Evolutionary conservation across 2,113 vertebrate genomes (phyloP), one percentile per base, ranked within the genome.

Genomic region (Hydrolagus affinis): DNA sequence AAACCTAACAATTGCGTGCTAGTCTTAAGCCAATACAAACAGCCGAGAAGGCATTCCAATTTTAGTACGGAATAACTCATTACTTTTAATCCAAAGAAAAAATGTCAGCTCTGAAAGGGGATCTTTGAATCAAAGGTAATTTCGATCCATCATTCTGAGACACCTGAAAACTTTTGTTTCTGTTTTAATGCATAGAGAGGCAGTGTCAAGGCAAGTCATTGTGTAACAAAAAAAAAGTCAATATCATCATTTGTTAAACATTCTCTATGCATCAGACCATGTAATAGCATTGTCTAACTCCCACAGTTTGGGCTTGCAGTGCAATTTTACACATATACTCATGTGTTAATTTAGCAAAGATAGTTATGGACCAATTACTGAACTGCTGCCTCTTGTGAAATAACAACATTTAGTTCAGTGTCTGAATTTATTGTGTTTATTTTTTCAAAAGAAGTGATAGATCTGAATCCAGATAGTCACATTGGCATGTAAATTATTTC

Each of bases 51-150:
- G 14, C 15, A 62, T 11, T 66, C 8, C 17, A 32, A 66, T 32
- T 68, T 23, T 28, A 17, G 66, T 23, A 1, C 25, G 12, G 28
- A 62, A 64, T 80, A n/a, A 44, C 8, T 76, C 57, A 66, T 68
- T 64, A 80, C 28, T 66, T 66, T 83, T 19, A 56, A 83, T 64
- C 32, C 32, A 66, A 80, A 66, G 28, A 66, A 66, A 64, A 83
- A 44, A 44, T 44, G 44, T 44, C 44, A 44, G 25, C 77, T 64
- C 78, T 83, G 25, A 21, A 28, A 4, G 21, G 15, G 19, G 21
- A 21, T 66, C 23, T 11, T 32, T 83, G 62, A 10, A 66, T 66
- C 21, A 68, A 83, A 75, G 30, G 6, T 32, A 30, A 28, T 83
- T 83, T 83, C 66, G 78, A 9, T 19, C 15, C 66, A 68, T 83